Percentiles rank a stretch among this genome's conserved stretches.
Conservation (phyloP, 2,113 vertebrate species). For the Ceyx cyanopectus region DNA sequence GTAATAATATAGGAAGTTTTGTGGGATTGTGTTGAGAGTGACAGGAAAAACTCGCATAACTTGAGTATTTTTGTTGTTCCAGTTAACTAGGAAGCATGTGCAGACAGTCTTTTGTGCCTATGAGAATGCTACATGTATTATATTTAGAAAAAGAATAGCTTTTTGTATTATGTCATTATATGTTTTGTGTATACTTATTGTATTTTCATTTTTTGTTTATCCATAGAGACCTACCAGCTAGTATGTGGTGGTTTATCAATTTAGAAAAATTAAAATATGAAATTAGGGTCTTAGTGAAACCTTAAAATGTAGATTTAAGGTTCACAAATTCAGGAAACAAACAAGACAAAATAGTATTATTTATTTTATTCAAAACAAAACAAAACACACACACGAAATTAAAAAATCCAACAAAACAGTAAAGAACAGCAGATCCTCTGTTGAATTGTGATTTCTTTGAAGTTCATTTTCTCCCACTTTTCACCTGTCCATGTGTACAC, state of each 20-base stretch:
- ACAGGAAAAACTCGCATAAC: neutral
- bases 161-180: neutral
- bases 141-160: neutral
- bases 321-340: neutral
- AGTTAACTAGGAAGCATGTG: neutral
- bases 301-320: neutral
- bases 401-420: no score
- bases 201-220: neutral
- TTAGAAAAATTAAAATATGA: neutral
- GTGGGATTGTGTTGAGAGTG: neutral
- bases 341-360: neutral
- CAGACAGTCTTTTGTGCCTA: neutral
- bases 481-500: neutral
- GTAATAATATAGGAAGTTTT: neutral
- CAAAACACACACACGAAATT: no score
- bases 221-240: neutral
- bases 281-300: neutral
- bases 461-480: neutral
- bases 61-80: neutral
- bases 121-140: neutral
- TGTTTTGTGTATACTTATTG: neutral
- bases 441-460: neutral
- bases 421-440: neutral
- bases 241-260: neutral
- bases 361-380: neutral